A percentile compares a stretch with the other conserved stretches of the same genome.
Evolutionary conservation across 2,113 vertebrate species (phyloP).

Genomic region (Cervus canadensis): DNA sequence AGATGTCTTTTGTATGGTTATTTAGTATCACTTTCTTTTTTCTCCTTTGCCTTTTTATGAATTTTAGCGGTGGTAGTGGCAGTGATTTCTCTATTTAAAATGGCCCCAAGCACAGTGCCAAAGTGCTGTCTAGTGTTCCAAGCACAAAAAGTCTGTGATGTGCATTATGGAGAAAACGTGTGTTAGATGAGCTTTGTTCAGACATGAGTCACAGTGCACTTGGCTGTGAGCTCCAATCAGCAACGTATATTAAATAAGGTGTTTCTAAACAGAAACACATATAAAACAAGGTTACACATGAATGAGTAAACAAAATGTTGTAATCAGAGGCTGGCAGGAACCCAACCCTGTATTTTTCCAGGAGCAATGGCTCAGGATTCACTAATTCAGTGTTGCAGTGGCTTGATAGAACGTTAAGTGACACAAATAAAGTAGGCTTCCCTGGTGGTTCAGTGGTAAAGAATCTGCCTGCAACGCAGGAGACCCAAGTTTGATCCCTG

Average conservation of each 20-base stretch:
- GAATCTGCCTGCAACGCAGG: neutral
- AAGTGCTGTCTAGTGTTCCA: neutral
- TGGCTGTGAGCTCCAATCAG: neutral
- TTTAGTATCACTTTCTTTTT: neutral
- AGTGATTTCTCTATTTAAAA: neutral
- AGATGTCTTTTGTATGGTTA: neutral
- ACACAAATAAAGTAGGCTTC: neutral
- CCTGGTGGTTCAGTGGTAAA: neutral
- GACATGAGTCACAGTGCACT: neutral
- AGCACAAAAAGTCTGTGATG: neutral
- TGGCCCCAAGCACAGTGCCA: neutral
- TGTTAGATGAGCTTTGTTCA: neutral
- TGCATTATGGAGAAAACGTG: neutral
- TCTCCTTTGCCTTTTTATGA: neutral
- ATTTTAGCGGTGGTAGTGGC: neutral
- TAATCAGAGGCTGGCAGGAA: neutral
- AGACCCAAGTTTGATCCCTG: neutral
- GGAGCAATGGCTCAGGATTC: neutral
- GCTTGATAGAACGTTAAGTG: neutral
- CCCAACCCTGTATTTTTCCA: neutral
- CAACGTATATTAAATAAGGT: neutral
- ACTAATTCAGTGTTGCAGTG: neutral
- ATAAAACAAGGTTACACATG: neutral
- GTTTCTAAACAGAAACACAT: neutral
- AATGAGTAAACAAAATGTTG: neutral